Evolutionary conservation across 1,140 invertebrate species (phyloP), one percentile per base, ranked within the genome.

Genomic region (Drosophila ohnishii): DNA sequence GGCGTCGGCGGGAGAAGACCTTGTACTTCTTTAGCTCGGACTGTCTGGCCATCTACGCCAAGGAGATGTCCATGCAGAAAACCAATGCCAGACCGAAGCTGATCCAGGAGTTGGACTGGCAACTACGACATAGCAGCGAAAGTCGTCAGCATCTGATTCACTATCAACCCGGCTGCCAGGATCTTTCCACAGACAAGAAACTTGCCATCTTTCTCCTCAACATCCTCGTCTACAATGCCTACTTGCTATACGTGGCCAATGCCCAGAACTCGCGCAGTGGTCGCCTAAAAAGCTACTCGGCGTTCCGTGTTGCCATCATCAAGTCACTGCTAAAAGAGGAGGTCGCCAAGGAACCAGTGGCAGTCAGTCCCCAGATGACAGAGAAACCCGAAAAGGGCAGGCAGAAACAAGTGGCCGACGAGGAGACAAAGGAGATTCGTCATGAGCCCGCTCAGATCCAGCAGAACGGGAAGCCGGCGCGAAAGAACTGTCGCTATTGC

Each of bases 11-110:
- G 0, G 60, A 78, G 0, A 89, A 90, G 37, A 70, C 70, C 13
- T 47, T 90, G 6, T 89, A 89, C 30, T 89, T 90, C 48, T 89
- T 82, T 19, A 89, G 85, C 47, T 82, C 85, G 10, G 86, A 89
- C 35, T 89, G 85, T 14, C 25, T 86, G 60, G 85, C 87, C 9
- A 89, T 89, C 11, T 87, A 88, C 11, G 63, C 84, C n/a, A 87
- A 80, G 44, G 84, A 87, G 40, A 59, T 89, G 76, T 80, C 84
- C 5, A 78, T 85, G 80, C 85, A 90, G 14, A 89, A 89, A 35
- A 80, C 55, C 0, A 90, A 83, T 32, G 74, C 69, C 0, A 71
- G 63, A 5, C 84, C 84, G 13, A 88, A 88, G 37, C 51, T 90
- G 28, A 81, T 90, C 2, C 87, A 88, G 34, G 80, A 90, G 30